phyloP scores from a whole-genome alignment of 2,113 vertebrate species.

The Neodon shergylaensis region DNA sequence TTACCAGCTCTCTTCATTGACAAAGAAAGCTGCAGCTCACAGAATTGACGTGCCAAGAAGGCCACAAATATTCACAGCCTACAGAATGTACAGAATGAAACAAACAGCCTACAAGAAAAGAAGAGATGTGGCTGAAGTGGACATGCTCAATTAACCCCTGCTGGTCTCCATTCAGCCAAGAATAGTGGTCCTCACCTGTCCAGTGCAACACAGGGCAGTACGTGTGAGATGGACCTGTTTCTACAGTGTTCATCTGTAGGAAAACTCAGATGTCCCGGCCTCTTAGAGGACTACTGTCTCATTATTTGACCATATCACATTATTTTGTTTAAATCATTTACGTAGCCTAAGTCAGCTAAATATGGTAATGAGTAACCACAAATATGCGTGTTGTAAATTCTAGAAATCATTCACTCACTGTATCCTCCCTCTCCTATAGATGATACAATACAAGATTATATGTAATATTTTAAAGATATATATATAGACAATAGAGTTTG shows the following conservation, averaged over 20 bases:
- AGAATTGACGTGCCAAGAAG: neutral
- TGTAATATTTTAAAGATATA: conserved; percentile 13
- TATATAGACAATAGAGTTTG: neutral
- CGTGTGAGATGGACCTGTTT: neutral
- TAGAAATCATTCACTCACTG: neutral
- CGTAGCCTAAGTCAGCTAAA: neutral
- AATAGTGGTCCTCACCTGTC: neutral
- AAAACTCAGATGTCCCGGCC: neutral
- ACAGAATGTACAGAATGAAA: neutral
- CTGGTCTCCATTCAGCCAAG: neutral
- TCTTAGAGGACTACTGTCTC: neutral
- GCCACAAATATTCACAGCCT: neutral
- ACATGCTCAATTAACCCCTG: neutral
- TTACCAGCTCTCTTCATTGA: neutral
- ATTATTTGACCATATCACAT: neutral
- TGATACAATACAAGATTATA: neutral
- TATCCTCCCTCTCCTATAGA: neutral
- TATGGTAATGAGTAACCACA: neutral
- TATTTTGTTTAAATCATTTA: conserved; percentile 28
- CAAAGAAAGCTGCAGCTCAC: neutral
- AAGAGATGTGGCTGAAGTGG: neutral
- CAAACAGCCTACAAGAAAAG: neutral
- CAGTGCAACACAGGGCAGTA: neutral
- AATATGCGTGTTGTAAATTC: neutral
- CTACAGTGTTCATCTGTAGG: neutral